phyloP scores from a whole-genome alignment of 2,888 invertebrate species.

The Metacarcinus magister region DNA sequence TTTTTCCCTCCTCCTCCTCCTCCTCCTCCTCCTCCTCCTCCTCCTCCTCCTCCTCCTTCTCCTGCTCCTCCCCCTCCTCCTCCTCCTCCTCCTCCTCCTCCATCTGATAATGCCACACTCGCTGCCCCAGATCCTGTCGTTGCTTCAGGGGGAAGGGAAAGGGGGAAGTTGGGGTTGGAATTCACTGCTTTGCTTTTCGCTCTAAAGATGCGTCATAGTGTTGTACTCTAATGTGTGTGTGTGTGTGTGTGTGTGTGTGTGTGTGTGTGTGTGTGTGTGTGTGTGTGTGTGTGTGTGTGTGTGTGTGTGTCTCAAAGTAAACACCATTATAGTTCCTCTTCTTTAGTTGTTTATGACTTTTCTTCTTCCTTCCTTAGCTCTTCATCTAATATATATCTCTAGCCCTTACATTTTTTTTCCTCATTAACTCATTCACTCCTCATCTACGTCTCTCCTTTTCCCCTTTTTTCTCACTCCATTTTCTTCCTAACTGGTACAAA shows the following conservation, averaged over 20 bases:
- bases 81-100: background rate
- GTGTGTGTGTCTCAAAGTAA: background rate
- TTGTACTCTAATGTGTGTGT: background rate
- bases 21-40: background rate
- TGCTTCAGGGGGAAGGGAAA: background rate
- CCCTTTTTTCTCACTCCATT: background rate
- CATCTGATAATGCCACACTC: background rate
- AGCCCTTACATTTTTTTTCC: background rate
- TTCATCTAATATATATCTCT: background rate
- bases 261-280: conserved; percentile 20
- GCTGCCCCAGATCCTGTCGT: background rate
- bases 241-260: conserved; percentile 42
- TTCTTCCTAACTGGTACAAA: background rate
- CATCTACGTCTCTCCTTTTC: background rate
- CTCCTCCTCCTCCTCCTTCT: background rate
- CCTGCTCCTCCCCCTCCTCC: background rate
- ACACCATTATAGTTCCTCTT: background rate
- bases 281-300: background rate
- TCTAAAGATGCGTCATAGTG: background rate
- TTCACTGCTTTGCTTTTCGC: background rate
- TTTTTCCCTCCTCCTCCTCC: background rate
- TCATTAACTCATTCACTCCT: background rate
- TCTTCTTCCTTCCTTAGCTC: background rate
- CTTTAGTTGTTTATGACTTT: background rate
- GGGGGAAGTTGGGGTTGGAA: background rate